Evolutionary conservation across 2,888 invertebrate genomes (phyloP), one percentile per base, ranked within the genome.

Genomic region (Xylota sylvarum): DNA sequence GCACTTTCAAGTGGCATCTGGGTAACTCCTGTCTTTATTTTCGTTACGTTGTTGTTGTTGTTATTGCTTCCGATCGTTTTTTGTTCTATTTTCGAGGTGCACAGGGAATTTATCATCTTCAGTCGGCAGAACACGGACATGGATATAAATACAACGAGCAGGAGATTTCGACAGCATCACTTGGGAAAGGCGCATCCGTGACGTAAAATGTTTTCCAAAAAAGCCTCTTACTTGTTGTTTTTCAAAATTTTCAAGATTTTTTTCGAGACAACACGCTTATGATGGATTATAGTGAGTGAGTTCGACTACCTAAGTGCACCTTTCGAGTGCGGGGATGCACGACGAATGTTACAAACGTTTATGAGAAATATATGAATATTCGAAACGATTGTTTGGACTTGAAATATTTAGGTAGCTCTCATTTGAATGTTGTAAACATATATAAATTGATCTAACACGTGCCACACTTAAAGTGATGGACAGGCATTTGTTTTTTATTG

Each of bases 381-480:
- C 40, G 62, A 48, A 70, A 46, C 60, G 78, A 72, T 60, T 58
- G 43, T 67, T 86, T 77, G 65, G 62, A 67, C 60, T 64, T 58
- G 72, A 62, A 72, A 60, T 72, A 72, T 64, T 72, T 77, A 56
- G 72, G 62, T 30, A 60, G 58, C n/a, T 65, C 32, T 55, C 58
- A 64, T 70, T 65, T 60, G 69, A 14, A 48, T 37, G 17, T 32
- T n/a, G n/a, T n/a, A n/a, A n/a, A n/a, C n/a, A n/a, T n/a, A n/a
- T n/a, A 56, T 37, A 62, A 60, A 83, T 78, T 48, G 60, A 73
- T 77, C 35, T 72, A 77, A 86, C 86, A 86, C 82, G 86, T 81
- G 86, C 82, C 81, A 78, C 86, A 86, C 86, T 82, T 77, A 82
- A 65, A 50, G 23, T 82, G 77, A 78, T 65, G 56, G 86, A 86